A percentile compares a stretch with the other conserved stretches of the same genome.
Evolutionary conservation across 1,140 invertebrate genomes (phyloP).

Genomic region (Aphidius gifuensis): DNA sequence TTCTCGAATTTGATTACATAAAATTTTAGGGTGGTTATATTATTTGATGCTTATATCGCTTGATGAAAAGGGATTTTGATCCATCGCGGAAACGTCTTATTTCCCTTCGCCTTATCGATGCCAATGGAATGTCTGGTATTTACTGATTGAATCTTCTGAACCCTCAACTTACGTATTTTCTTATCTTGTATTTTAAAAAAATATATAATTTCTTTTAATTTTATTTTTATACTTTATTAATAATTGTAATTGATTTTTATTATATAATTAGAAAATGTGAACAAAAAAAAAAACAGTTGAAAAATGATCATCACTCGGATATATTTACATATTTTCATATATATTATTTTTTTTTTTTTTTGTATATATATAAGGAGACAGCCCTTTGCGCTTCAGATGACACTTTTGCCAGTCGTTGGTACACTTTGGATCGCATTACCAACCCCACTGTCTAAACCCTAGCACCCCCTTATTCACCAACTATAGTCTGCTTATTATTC

Average conservation of each 20-base stretch:
- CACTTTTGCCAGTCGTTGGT: constrained; percentile 25
- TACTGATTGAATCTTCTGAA: constrained; percentile 48
- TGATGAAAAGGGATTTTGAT: too few species aligned
- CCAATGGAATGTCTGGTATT: constrained; percentile 48
- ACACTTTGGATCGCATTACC: constrained; percentile 38
- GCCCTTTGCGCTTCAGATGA: constrained; percentile 41
- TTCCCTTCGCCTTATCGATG: constrained; percentile 43
- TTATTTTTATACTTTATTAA: constrained; percentile 32
- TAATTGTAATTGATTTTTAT: too few species aligned
- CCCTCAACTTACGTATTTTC: constrained; percentile 24
- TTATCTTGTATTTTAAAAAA: constrained; percentile 12
- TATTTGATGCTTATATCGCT: too few species aligned
- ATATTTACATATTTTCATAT: too few species aligned
- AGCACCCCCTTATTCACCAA: not conserved
- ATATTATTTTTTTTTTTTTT: too few species aligned
- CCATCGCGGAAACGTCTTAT: constrained; percentile 44
- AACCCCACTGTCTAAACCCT: constrained; percentile 17
- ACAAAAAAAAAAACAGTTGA: constrained; percentile 17
- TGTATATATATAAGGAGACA: too few species aligned
- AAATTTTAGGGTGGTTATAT: not conserved
- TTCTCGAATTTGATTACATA: not conserved
- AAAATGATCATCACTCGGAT: constrained; percentile 7
- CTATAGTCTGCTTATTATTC: constrained; percentile 38
- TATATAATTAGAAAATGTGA: too few species aligned
- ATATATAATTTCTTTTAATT: constrained; percentile 18